Conservation (phyloP, 2,113 vertebrate genomes). For the Brachirus orientalis region DNA sequence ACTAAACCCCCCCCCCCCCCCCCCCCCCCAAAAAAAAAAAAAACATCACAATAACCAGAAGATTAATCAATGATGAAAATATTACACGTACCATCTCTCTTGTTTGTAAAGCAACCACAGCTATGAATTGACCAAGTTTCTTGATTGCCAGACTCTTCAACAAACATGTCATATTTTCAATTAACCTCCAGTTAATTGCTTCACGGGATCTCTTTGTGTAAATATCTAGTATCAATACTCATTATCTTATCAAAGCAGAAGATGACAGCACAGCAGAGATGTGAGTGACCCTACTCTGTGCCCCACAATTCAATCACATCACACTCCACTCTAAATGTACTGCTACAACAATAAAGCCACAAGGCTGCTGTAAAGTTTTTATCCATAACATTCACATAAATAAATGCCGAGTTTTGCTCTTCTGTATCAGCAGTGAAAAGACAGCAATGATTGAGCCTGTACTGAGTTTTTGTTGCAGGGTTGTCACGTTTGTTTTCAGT, state of each 20-base stretch:
- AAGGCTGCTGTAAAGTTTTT: background rate
- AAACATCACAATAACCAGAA: too few relatives aligned
- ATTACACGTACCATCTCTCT: background rate
- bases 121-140: constrained; percentile 2
- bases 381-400: background rate
- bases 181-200: constrained; percentile 67
- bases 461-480: too few relatives aligned
- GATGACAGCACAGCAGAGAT: constrained; percentile 16
- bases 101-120: constrained; percentile 17
- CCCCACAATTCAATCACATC: background rate
- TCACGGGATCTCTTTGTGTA: constrained; percentile 41
- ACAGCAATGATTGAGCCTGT: too few relatives aligned
- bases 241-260: constrained; percentile 49
- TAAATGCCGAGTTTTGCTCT: background rate
- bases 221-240: constrained; percentile 40
- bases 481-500: too few relatives aligned
- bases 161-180: constrained; percentile 58
- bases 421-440: background rate
- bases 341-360: background rate
- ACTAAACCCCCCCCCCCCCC: too few relatives aligned
- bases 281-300: background rate
- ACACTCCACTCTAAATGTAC: background rate
- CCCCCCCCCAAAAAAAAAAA: too few relatives aligned
- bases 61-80: too few relatives aligned
- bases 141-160: constrained; percentile 19